Percentiles rank a stretch among this genome's conserved stretches.
These are phyloP conservation scores for Hestina assimilis DNA, from an alignment of 1,140 invertebrate genomes.

Conservation along the genomic window DNA sequence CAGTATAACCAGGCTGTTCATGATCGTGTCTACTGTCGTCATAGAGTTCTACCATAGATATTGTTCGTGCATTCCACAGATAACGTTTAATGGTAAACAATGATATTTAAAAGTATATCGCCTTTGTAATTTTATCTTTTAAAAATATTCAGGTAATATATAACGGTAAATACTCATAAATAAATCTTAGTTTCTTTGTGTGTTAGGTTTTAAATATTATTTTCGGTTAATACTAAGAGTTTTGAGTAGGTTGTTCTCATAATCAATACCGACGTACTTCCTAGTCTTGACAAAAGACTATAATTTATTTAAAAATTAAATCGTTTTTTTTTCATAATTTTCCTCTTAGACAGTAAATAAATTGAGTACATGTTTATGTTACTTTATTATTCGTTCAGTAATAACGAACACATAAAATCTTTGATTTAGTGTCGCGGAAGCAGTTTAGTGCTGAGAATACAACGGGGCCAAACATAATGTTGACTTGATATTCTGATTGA, in stretches of 20 bases:
- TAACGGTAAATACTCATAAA: background rate
- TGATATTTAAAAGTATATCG: background rate
- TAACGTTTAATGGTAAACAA: slow-evolving; percentile 25
- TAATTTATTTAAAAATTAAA: slow-evolving; percentile 4
- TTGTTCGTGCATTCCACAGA: slow-evolving; percentile 26
- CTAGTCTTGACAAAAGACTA: slow-evolving; percentile 2
- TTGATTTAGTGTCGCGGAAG: slow-evolving; percentile 55
- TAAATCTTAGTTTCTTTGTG: background rate
- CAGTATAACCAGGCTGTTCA: slow-evolving; percentile 45
- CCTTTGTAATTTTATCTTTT: background rate
- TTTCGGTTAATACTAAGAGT: background rate
- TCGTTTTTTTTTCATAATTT: slow-evolving; percentile 4
- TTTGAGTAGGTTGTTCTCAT: slow-evolving; percentile 15
- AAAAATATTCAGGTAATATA: background rate
- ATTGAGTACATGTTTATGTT: slow-evolving; percentile 23
- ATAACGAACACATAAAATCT: slow-evolving; percentile 43
- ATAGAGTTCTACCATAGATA: slow-evolving; percentile 17
- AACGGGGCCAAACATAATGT: slow-evolving; percentile 32
- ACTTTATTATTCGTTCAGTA: slow-evolving; percentile 29
- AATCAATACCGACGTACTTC: slow-evolving; percentile 11
- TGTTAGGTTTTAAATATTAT: background rate
- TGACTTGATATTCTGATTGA: slow-evolving; percentile 33
- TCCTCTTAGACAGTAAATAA: slow-evolving; percentile 19
- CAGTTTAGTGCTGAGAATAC: slow-evolving; percentile 35
- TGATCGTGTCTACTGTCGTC: slow-evolving; percentile 16